phyloP scores from a whole-genome alignment of 2,797 vertebrate genomes.

The Crocodylus rhombifer region DNA sequence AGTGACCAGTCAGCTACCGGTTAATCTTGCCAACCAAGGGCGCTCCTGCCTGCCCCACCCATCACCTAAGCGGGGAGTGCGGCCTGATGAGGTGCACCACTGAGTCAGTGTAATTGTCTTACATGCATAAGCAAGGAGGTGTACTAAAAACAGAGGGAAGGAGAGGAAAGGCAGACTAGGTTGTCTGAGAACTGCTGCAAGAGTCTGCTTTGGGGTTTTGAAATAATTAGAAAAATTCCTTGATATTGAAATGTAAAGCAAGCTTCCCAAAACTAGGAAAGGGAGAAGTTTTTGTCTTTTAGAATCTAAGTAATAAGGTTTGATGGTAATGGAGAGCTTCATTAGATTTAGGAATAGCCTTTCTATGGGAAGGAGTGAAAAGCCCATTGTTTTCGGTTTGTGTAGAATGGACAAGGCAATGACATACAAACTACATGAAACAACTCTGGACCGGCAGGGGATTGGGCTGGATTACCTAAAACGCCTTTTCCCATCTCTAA shows the following conservation, averaged over 20 bases:
- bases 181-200: neutral
- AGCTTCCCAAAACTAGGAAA: neutral
- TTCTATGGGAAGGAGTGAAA: neutral
- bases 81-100: too few relatives aligned
- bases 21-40: too few relatives aligned
- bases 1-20: too few relatives aligned
- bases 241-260: too few relatives aligned
- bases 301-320: neutral
- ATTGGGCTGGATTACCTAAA: neutral
- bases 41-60: too few relatives aligned
- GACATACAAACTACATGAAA: neutral
- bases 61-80: too few relatives aligned
- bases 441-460: neutral
- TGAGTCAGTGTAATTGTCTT: neutral
- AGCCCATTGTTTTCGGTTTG: accelerated
- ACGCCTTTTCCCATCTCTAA: neutral
- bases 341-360: neutral
- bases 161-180: neutral
- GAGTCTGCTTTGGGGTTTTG: neutral
- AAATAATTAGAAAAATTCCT: neutral
- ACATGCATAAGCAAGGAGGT: constrained; percentile 15
- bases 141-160: neutral
- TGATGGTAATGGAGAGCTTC: neutral
- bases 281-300: neutral
- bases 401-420: neutral